These are phyloP conservation scores for Psittacus erithacus DNA, from an alignment of 2,113 vertebrate species.

Conservation along the genomic window DNA sequence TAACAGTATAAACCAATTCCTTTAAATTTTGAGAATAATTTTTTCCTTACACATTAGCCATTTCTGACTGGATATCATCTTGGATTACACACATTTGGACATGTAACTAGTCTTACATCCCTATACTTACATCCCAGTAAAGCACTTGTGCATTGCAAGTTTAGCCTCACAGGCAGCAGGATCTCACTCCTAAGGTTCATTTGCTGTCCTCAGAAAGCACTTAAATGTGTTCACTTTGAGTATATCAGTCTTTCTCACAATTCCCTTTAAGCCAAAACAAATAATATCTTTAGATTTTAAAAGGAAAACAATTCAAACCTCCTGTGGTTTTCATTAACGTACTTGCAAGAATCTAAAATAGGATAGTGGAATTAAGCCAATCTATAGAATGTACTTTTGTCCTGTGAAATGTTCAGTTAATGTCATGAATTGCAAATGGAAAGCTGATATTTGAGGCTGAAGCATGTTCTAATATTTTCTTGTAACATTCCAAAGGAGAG, in stretches of 20 bases:
- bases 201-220: slow-evolving; percentile 27
- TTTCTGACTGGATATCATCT: background rate
- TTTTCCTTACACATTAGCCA: background rate
- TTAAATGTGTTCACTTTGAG: background rate
- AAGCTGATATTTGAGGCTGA: background rate
- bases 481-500: background rate
- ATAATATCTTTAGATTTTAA: slow-evolving; percentile 17
- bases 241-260: background rate
- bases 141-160: background rate
- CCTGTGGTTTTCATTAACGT: background rate
- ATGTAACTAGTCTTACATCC: background rate
- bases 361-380: background rate
- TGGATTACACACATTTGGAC: background rate
- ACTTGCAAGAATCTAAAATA: background rate
- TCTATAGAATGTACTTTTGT: background rate
- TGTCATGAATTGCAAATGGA: background rate
- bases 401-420: background rate
- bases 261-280: slow-evolving; percentile 20
- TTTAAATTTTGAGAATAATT: background rate
- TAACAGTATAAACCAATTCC: background rate
- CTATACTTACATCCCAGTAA: background rate
- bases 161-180: background rate
- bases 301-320: slow-evolving; percentile 23
- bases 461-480: background rate
- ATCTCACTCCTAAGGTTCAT: slow-evolving; percentile 13